Base-by-base conservation (phyloP, 2,888 invertebrate species). In the Sicus ferrugineus region DNA sequence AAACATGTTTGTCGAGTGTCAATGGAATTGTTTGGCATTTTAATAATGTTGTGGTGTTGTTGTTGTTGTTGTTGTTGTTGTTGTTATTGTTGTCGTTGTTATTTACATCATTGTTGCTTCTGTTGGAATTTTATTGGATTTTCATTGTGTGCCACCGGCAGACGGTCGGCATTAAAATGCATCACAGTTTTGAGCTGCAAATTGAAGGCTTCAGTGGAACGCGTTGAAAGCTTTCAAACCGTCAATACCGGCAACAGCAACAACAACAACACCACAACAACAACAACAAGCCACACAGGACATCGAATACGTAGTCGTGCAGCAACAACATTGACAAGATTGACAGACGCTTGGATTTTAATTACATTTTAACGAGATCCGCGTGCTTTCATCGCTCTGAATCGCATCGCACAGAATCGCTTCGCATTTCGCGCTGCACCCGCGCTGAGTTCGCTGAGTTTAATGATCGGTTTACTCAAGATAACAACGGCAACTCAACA, bases 1-100 rank as follows among this genome's bases (percentile, higher is more conserved):
- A n/a, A n/a, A n/a, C n/a, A 59, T 59, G 72, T 74, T 74, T 74
- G 70, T 73, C 68, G 70, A 72, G 70, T 74, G 75, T 75, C 73
- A 70, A 70, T 73, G 73, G 69, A 72, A 72, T 73, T 72, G 72
- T 63, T 46, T 46, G n/a, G 38, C 11, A 34, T 11, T 9, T 34
- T 9, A n/a, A n/a, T 9, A 46, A n/a, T 19, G 31, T 31, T 23
- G 28, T 31, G 30, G 23, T 28, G 31, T 31, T 30, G 56, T 4
- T 61, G 28, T 56, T 50, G 19, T 56, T 56, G 26, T 56, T 28
- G 28, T 5, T 54, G 28, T 28, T 38, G 38, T 38, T 38, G 6
- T 16, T 48, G 16, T 9, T 48, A 16, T 19, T 19, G 34, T 34
- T 31, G n/a, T 34, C 11, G 19, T 58, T 58, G 14, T 19, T 58